Base-by-base conservation (phyloP, 2,888 invertebrate species). In the Drosophila falleni region DNA sequence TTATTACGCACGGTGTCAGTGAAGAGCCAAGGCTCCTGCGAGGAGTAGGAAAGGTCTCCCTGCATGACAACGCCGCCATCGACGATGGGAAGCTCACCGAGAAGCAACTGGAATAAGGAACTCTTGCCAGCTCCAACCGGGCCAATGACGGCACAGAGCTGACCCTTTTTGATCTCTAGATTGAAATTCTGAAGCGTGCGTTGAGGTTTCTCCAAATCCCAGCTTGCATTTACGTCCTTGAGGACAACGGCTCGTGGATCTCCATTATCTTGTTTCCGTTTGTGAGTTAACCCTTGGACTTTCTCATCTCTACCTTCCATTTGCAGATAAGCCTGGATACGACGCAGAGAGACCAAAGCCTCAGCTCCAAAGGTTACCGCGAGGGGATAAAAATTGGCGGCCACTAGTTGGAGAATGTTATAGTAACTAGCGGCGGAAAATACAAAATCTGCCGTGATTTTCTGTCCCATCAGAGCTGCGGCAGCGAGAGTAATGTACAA, bases 61-160 rank as follows among this genome's bases (percentile, higher is more conserved):
- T 92, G 91, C 2, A 95, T 91, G 71, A 93, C 88, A 3, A 94
- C 90, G 4, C 89, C 91, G 0, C 96, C 95, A 37, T 89, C 81
- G 1, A 83, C 81, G 2, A 94, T 90, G 2, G 94, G 94, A 8
- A 95, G 89, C 89, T 96, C 96, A 5, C 94, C 94, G 13, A 96
- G 92, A 6, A 96, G 89, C 31, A 94, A 90, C 81, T 94, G 93
- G n/a, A 94, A 87, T 44, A 94, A 73, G 0, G 94, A 93, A 59
- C 93, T 93, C 92, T 95, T 98, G 89, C 98, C 98, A 33, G 97
- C 94, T 9, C 98, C 98, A 11, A 98, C 98, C 0, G 97, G 95
- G 11, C 98, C 98, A 67, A 98, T 96, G 15, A 98, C 94, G 2
- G 96, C 97, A 78, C 96, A 95, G 1, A 97, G 93, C 85, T 95